These are phyloP conservation scores for Meteorus sp. DNA, from an alignment of 1,140 invertebrate genomes.

Conservation along the genomic window DNA sequence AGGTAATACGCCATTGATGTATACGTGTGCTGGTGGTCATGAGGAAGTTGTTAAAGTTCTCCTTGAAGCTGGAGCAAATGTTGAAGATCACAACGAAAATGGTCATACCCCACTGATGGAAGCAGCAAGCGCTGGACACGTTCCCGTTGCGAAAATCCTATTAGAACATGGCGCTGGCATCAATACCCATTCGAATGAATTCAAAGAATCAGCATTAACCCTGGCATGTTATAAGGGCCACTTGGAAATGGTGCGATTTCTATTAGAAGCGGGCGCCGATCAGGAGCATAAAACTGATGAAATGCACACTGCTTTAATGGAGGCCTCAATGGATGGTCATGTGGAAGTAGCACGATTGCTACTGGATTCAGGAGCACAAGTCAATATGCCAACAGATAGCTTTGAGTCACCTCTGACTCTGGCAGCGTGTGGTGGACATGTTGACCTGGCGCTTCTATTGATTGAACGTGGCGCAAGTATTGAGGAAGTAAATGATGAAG, in stretches of 20 bases:
- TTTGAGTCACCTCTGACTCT: conserved; percentile 98
- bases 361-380: conserved; percentile 95
- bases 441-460: conserved; percentile 91
- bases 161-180: conserved; percentile 93
- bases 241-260: conserved; percentile 94
- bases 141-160: conserved; percentile 90
- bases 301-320: conserved; percentile 99
- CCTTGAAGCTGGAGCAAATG: conserved; percentile 88
- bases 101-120: conserved; percentile 99
- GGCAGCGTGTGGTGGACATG: conserved; percentile 97
- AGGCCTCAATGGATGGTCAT: conserved; percentile 99
- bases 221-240: conserved; percentile 98
- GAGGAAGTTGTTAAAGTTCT: conserved; percentile 88
- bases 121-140: conserved; percentile 95
- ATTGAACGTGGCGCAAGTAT: conserved; percentile 97
- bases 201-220: conserved; percentile 94
- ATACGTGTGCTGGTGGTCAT: conserved; percentile 95
- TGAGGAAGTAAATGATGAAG: conserved; percentile 99
- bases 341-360: conserved; percentile 92
- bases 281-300: conserved; percentile 98
- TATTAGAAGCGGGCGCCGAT: conserved; percentile 91
- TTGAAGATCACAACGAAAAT: conserved; percentile 98
- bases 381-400: conserved; percentile 99
- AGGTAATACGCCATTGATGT: conserved; percentile 97
- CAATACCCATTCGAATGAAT: conserved; percentile 98